Percentiles rank a stretch among this genome's conserved stretches.
phyloP scores from a whole-genome alignment of 2,797 vertebrate genomes.

The Alcedo quadribrachys region DNA sequence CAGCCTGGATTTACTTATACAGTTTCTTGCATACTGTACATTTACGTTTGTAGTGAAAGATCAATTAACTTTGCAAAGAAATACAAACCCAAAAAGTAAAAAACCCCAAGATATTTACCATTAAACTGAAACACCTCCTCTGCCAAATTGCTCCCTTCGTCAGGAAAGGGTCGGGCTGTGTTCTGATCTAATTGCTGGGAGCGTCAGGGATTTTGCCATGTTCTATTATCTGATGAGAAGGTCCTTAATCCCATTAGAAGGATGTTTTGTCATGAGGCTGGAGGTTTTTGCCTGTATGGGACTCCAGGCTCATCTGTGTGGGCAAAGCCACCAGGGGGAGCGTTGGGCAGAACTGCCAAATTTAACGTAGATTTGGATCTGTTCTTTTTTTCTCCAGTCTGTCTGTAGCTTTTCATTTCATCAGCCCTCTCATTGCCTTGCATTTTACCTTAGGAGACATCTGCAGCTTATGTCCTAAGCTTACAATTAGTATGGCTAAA shows the following conservation, averaged over 20 bases:
- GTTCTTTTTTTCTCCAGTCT: background rate
- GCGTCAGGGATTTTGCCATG: slow-evolving; percentile 71
- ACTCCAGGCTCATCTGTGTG: background rate
- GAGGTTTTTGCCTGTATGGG: background rate
- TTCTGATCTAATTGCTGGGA: slow-evolving; percentile 66
- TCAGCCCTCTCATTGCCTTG: background rate
- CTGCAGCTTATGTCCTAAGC: slow-evolving; percentile 9
- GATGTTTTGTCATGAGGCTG: slow-evolving; percentile 63
- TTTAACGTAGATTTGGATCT: background rate
- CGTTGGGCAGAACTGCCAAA: background rate
- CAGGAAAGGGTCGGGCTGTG: slow-evolving; percentile 55
- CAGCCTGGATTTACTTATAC: slow-evolving; percentile 13
- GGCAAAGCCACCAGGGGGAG: slow-evolving; percentile 75
- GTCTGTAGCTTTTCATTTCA: background rate
- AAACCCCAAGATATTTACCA: slow-evolving; percentile 64
- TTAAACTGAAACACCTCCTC: slow-evolving; percentile 48
- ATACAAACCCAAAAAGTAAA: background rate
- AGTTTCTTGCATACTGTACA: background rate
- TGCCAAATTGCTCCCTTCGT: slow-evolving; percentile 33
- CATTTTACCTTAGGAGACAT: background rate
- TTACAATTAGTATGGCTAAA: slow-evolving; percentile 30
- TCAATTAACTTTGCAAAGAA: background rate
- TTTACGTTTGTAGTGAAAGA: background rate
- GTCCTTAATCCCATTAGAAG: slow-evolving; percentile 79
- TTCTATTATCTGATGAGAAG: slow-evolving; percentile 78